Evolutionary conservation across 1,140 invertebrate species (phyloP).

Genomic region (Platorchestia sp.): DNA sequence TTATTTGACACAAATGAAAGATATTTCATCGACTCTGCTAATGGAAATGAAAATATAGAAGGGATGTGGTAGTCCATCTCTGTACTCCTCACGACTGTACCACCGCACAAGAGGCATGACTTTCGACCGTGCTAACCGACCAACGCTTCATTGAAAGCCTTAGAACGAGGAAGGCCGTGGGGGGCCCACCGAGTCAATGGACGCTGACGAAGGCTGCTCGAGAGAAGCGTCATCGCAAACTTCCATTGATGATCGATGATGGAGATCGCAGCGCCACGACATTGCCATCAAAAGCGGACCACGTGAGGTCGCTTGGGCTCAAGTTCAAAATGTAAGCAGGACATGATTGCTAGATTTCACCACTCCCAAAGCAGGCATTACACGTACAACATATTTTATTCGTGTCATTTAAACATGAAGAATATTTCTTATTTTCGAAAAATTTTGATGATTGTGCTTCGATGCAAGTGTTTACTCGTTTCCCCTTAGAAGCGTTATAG

Average conservation of each 20-base stretch:
- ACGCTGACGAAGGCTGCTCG: constrained; percentile 35
- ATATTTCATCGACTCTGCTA: neutral
- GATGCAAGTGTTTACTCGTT: neutral
- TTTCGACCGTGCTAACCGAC: neutral
- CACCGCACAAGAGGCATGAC: neutral
- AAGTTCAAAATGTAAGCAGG: neutral
- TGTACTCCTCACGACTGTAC: neutral
- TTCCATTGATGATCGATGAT: constrained; percentile 49
- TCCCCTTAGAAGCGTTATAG: neutral
- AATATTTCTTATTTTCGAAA: neutral
- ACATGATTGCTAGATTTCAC: neutral
- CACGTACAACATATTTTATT: neutral
- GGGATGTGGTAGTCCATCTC: neutral
- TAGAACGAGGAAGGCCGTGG: neutral
- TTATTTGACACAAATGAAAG: neutral
- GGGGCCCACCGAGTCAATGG: constrained; percentile 23
- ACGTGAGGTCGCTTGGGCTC: constrained; percentile 1
- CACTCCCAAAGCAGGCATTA: neutral
- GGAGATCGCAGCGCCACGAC: constrained; percentile 25
- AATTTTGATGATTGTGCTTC: neutral
- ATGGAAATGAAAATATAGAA: neutral
- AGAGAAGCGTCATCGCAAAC: constrained; percentile 33
- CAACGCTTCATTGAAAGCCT: constrained; percentile 37
- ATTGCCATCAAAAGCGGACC: neutral
- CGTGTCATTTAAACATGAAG: neutral